Conservation (phyloP, 2,888 invertebrate genomes). For the Acrobasis consociella region DNA sequence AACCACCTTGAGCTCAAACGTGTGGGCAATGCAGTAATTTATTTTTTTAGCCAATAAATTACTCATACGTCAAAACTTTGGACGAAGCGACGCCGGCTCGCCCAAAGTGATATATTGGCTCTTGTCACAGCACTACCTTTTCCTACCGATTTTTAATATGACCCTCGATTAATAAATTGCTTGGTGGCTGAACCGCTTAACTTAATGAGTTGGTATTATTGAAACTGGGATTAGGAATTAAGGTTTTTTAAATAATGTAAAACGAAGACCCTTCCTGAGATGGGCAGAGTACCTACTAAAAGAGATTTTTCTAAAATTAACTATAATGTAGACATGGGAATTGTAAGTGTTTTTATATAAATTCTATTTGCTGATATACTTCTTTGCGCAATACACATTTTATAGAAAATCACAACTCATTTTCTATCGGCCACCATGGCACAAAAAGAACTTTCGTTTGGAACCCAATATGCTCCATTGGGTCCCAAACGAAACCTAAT, state of each 20-base stretch:
- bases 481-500: too few species aligned
- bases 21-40: slow-evolving; percentile 80
- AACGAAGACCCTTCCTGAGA: not conserved
- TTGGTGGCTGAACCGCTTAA: slow-evolving; percentile 55
- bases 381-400: too few species aligned
- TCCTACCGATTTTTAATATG: slow-evolving; percentile 66
- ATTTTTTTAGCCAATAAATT: slow-evolving; percentile 80
- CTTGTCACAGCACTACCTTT: slow-evolving; percentile 74
- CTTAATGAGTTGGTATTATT: slow-evolving; percentile 51
- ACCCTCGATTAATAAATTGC: slow-evolving; percentile 67
- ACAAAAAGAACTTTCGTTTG: too few species aligned
- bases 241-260: not conserved
- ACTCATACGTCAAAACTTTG: slow-evolving; percentile 80
- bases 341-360: too few species aligned
- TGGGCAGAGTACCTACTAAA: not conserved
- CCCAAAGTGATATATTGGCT: slow-evolving; percentile 75
- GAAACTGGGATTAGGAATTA: slow-evolving; percentile 24
- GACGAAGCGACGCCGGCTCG: slow-evolving; percentile 52
- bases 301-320: too few species aligned
- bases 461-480: too few species aligned
- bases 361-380: too few species aligned
- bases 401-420: too few species aligned
- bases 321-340: too few species aligned
- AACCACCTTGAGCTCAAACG: slow-evolving; percentile 77
- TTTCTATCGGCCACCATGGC: too few species aligned